A percentile compares a stretch with the other conserved stretches of the same genome.
phyloP scores from a whole-genome alignment of 2,113 vertebrate genomes.

The Periophthalmodon schlosseri region DNA sequence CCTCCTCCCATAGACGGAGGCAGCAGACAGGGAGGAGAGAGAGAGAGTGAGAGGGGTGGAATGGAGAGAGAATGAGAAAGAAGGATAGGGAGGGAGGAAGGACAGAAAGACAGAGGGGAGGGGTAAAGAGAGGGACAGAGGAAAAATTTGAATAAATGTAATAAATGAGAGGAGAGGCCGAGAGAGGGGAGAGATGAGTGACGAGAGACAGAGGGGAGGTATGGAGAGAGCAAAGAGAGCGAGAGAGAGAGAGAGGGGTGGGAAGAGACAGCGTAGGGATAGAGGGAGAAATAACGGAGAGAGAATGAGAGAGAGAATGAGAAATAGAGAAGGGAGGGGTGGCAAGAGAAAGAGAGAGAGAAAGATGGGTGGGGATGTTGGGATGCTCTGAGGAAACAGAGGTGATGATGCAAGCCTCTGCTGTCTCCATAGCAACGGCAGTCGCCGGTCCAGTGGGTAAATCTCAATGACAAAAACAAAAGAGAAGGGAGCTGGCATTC shows the following conservation, averaged over 20 bases:
- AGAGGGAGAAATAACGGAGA: no score
- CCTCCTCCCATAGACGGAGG: conserved; percentile 26
- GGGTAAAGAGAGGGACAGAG: background rate
- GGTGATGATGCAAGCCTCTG: conserved; percentile 43
- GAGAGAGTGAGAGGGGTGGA: background rate
- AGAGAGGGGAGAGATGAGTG: background rate
- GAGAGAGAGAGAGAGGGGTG: no score
- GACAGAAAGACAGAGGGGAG: background rate
- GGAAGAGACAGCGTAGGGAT: no score
- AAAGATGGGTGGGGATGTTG: conserved; percentile 31
- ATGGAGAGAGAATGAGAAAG: background rate
- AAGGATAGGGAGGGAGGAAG: background rate
- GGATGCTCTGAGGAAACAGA: conserved; percentile 27
- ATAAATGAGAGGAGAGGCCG: background rate
- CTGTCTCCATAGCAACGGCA: conserved; percentile 66
- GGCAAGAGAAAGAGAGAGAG: background rate
- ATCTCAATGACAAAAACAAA: conserved; percentile 26
- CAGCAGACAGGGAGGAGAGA: background rate
- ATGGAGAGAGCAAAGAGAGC: no score
- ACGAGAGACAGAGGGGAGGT: background rate
- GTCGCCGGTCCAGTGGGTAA: conserved; percentile 12
- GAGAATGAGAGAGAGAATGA: background rate
- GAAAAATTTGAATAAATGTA: accelerated
- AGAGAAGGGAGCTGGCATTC: background rate
- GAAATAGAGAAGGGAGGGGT: background rate